Conservation (phyloP, 1,140 invertebrate species). For the Eufriesea mexicana region DNA sequence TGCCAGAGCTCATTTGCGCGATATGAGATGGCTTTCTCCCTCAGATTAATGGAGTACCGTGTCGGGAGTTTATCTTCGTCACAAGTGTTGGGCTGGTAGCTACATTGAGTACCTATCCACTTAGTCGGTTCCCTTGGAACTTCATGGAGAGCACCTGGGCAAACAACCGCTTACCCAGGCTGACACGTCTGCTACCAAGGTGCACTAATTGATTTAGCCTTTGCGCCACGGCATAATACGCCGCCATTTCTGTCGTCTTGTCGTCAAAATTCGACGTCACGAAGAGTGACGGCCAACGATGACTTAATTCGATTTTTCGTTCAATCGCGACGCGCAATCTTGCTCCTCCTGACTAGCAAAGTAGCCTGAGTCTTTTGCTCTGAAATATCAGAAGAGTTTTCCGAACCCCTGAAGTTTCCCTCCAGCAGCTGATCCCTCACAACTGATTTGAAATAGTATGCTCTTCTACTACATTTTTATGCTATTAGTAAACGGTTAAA, state of each 20-base stretch:
- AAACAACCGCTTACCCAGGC: neutral
- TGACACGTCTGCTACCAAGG: neutral
- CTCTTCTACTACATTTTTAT: too few relatives aligned
- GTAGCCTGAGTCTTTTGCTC: too few relatives aligned
- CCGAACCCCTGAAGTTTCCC: too few relatives aligned
- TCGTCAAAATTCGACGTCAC: neutral
- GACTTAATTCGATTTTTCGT: conserved; percentile 5
- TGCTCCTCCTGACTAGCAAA: neutral
- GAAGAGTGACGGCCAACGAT: neutral
- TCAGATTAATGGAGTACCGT: neutral
- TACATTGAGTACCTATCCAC: neutral
- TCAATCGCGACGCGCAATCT: neutral
- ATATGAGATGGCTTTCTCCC: neutral
- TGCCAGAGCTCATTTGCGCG: too few relatives aligned
- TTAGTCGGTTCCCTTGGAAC: neutral
- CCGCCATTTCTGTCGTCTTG: neutral
- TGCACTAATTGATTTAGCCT: conserved; percentile 33
- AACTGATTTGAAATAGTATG: too few relatives aligned
- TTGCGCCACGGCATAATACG: neutral
- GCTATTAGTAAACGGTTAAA: too few relatives aligned
- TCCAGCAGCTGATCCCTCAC: too few relatives aligned
- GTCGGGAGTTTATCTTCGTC: neutral
- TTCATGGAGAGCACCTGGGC: neutral
- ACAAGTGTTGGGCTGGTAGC: neutral
- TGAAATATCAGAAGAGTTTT: too few relatives aligned